Conservation (phyloP, 2,888 invertebrate genomes). For the Spicauda simplicius region DNA sequence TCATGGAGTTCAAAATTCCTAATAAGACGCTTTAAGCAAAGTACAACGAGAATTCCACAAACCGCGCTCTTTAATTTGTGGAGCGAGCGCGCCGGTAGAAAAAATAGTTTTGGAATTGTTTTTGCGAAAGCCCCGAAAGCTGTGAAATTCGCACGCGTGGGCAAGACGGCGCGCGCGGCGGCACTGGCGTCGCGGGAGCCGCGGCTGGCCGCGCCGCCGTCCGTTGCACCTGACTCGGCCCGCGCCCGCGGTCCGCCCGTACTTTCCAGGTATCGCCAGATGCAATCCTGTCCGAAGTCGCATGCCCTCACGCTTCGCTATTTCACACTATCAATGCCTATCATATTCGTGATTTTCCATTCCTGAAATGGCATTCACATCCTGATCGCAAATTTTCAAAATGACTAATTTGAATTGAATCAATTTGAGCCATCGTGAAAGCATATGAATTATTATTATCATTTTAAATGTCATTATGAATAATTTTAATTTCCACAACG, state of each 20-base stretch:
- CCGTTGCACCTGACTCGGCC: conserved; percentile 73
- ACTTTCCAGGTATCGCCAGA: conserved; percentile 54
- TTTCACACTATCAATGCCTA: conserved; percentile 42
- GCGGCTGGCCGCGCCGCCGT: conserved; percentile 49
- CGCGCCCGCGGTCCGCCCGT: conserved; percentile 56
- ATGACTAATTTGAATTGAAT: background rate
- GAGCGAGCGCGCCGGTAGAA: conserved; percentile 53
- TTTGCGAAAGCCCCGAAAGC: conserved; percentile 57
- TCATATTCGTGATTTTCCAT: conserved; percentile 1
- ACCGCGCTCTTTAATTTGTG: conserved; percentile 52
- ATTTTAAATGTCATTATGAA: no score
- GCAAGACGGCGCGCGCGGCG: conserved; percentile 73
- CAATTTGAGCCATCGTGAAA: background rate
- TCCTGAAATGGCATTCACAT: background rate
- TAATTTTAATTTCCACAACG: no score
- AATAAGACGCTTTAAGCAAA: conserved; percentile 14
- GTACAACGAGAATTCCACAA: conserved; percentile 11
- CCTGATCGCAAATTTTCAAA: background rate
- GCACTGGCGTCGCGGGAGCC: conserved; percentile 55
- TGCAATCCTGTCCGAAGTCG: conserved; percentile 47
- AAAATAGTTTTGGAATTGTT: conserved; percentile 58
- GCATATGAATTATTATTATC: no score
- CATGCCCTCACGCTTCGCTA: conserved; percentile 47
- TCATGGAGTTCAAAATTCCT: conserved; percentile 20
- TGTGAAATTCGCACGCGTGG: conserved; percentile 67